These are phyloP conservation scores for Epistrophe grossulariae DNA, from an alignment of 2,888 invertebrate genomes.

Conservation along the genomic window DNA sequence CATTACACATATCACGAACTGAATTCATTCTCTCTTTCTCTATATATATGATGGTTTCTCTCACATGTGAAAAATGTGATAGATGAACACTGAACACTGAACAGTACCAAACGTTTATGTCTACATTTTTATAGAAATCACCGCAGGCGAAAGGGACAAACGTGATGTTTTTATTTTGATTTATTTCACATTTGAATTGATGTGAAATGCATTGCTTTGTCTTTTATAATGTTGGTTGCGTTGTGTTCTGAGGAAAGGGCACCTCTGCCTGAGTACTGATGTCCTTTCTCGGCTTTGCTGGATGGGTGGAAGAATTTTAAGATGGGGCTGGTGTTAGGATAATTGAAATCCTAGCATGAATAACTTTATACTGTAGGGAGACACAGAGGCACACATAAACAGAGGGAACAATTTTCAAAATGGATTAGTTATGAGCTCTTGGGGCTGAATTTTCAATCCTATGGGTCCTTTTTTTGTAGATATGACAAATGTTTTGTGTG, in stretches of 20 bases:
- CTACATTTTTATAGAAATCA: constrained; percentile 63
- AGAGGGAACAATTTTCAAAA: constrained; percentile 65
- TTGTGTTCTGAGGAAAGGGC: neutral
- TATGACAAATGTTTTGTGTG: constrained; percentile 61
- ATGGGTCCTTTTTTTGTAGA: constrained; percentile 30
- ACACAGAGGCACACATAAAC: neutral
- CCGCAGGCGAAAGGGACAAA: constrained; percentile 70
- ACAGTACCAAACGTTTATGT: constrained; percentile 30
- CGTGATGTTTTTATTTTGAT: constrained; percentile 74
- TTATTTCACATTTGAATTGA: constrained; percentile 62
- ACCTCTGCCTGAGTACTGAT: neutral
- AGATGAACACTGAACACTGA: constrained; percentile 8
- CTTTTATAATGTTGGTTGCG: neutral
- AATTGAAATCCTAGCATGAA: constrained; percentile 69
- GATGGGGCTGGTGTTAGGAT: constrained; percentile 57
- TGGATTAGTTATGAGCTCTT: constrained; percentile 58
- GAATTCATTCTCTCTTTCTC: neutral
- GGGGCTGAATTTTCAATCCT: constrained; percentile 43
- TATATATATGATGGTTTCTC: constrained; percentile 9
- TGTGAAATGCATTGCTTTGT: constrained; percentile 55
- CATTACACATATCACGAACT: constrained; percentile 40
- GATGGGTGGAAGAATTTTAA: neutral
- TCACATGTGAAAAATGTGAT: constrained; percentile 38
- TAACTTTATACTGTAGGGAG: constrained; percentile 31
- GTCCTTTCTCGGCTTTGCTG: neutral